Percentiles rank a stretch among this genome's conserved stretches.
Conservation (phyloP, 2,888 invertebrate species). For the Oligia strigilis region DNA sequence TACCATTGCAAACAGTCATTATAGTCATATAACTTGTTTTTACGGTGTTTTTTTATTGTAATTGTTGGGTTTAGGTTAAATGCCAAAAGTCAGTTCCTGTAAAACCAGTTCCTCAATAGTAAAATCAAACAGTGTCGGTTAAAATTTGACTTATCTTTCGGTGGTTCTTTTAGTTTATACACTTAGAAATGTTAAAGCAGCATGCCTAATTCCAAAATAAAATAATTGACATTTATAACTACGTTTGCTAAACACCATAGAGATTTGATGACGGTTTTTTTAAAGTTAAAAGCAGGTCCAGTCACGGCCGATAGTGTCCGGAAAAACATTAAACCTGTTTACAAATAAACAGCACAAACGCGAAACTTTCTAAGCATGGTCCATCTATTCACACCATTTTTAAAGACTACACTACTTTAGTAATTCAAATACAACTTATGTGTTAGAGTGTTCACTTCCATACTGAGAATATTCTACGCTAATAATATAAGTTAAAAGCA, state of each 20-base stretch:
- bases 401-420: constrained; percentile 4
- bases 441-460: constrained; percentile 15
- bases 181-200: background rate
- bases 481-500: constrained; percentile 56
- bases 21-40: constrained; percentile 38
- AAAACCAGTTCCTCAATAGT: constrained; percentile 24
- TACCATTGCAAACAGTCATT: constrained; percentile 27
- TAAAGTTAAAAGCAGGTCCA: background rate
- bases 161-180: background rate
- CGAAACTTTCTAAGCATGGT: background rate
- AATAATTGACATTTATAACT: background rate
- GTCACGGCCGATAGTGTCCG: background rate
- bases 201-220: constrained; percentile 8
- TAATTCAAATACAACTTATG: constrained; percentile 13
- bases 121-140: constrained; percentile 10
- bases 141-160: background rate
- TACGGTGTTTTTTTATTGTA: background rate
- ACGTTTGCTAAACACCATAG: background rate
- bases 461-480: constrained; percentile 46
- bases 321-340: background rate
- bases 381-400: constrained; percentile 9
- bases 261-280: background rate
- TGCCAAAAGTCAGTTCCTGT: constrained; percentile 31
- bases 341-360: constrained; percentile 2
- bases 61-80: constrained; percentile 14